These are phyloP conservation scores for Apocheima hispidaria DNA, from an alignment of 2,888 invertebrate species.

Conservation along the genomic window DNA sequence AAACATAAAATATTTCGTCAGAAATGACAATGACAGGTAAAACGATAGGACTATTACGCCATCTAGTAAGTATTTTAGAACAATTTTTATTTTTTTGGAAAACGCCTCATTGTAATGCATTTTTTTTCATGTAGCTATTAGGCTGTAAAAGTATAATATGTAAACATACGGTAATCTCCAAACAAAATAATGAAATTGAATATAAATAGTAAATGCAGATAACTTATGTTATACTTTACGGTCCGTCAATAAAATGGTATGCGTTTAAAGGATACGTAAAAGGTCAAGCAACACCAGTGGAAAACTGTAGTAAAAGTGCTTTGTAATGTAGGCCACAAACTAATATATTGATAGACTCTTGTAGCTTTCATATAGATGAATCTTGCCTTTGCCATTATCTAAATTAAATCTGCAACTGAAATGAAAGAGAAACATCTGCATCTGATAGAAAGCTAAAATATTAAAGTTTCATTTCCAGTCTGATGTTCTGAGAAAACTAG, in stretches of 20 bases:
- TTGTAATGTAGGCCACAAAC: not conserved
- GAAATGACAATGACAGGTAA: too few species aligned
- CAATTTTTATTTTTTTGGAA: too few species aligned
- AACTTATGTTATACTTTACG: not conserved
- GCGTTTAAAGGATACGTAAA: conserved; percentile 1
- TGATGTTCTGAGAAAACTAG: conserved; percentile 8
- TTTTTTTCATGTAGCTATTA: conserved; percentile 7
- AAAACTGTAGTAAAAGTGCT: not conserved
- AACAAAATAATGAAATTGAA: not conserved
- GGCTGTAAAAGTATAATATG: not conserved
- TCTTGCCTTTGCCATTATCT: conserved; percentile 31
- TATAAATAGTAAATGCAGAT: not conserved
- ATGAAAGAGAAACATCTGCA: conserved; percentile 25
- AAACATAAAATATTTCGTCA: too few species aligned
- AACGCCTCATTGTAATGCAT: too few species aligned
- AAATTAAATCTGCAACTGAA: conserved; percentile 35
- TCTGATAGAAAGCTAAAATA: conserved; percentile 25
- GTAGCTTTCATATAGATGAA: conserved; percentile 5
- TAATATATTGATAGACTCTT: conserved; percentile 19
- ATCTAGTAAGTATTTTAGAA: too few species aligned
- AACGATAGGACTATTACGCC: too few species aligned
- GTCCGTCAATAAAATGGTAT: not conserved
- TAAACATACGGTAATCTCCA: not conserved
- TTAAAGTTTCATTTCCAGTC: conserved; percentile 22
- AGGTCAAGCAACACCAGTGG: conserved; percentile 5